phyloP scores from a whole-genome alignment of 64 coral and sea anemone species.

The Stichodactyla helianthus region DNA sequence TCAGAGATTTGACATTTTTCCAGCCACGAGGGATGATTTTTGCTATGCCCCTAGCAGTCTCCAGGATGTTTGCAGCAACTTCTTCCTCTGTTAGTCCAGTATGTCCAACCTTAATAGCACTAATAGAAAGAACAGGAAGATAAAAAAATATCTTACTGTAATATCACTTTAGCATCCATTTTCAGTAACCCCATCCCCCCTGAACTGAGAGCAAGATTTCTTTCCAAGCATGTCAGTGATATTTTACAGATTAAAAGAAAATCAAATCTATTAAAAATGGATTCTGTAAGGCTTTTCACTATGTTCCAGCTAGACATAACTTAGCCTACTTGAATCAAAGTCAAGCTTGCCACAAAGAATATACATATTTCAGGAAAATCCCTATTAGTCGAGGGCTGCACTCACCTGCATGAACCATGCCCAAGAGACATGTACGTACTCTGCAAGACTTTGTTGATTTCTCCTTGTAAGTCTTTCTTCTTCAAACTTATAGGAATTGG shows the following conservation, averaged over 20 bases:
- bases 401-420: slow-evolving; percentile 84
- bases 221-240: too few relatives aligned
- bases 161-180: not conserved
- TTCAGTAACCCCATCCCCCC: too few relatives aligned
- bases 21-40: slow-evolving; percentile 83
- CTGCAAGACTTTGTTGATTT: slow-evolving; percentile 79
- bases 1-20: slow-evolving; percentile 88
- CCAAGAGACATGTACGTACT: slow-evolving; percentile 78
- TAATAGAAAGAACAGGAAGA: not conserved
- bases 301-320: too few relatives aligned
- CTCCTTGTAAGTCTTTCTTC: slow-evolving; percentile 64
- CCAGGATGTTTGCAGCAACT: slow-evolving; percentile 76
- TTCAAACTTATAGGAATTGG: slow-evolving; percentile 81
- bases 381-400: not conserved
- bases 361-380: too few relatives aligned
- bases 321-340: too few relatives aligned
- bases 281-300: too few relatives aligned
- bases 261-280: too few relatives aligned
- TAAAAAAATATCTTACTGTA: not conserved
- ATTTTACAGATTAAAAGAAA: too few relatives aligned
- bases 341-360: too few relatives aligned
- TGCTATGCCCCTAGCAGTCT: slow-evolving; percentile 49
- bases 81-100: slow-evolving; percentile 62
- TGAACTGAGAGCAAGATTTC: too few relatives aligned
- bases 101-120: slow-evolving; percentile 89